Conservation (phyloP, 2,888 invertebrate species). For the Mantis religiosa region DNA sequence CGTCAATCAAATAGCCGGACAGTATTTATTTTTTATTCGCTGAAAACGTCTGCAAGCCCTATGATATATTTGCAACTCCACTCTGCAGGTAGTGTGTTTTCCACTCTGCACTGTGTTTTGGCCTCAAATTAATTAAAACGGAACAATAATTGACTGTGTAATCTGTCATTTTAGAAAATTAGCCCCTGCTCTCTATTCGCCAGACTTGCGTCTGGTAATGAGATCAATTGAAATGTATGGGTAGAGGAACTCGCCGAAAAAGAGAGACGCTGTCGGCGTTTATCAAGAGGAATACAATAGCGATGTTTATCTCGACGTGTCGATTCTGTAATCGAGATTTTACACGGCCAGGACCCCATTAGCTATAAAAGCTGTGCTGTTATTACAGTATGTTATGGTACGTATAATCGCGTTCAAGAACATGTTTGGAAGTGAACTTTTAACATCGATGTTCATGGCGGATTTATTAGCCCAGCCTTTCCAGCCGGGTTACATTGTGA, state of each 20-base stretch:
- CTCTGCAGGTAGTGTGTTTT: background rate
- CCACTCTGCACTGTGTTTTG: background rate
- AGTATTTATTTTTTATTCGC: background rate
- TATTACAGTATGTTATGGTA: background rate
- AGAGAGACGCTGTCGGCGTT: background rate
- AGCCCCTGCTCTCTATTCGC: slow-evolving; percentile 4
- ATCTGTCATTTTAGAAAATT: slow-evolving; percentile 1
- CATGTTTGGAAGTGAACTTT: background rate
- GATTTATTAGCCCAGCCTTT: background rate
- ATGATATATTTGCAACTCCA: background rate
- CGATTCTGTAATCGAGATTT: background rate
- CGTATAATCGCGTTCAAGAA: background rate
- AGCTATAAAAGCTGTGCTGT: background rate
- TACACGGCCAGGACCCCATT: background rate
- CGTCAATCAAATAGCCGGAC: background rate
- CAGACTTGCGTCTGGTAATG: background rate
- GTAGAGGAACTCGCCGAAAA: background rate
- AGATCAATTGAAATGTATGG: slow-evolving; percentile 4
- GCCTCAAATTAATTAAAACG: slow-evolving; percentile 4
- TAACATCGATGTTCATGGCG: background rate
- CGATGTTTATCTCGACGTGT: background rate
- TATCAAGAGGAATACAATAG: background rate
- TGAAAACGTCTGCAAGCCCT: background rate
- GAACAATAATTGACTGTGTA: background rate
- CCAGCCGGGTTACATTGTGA: background rate